phyloP scores from a whole-genome alignment of 2,888 invertebrate genomes.

The Orthonychiurus folsomi region DNA sequence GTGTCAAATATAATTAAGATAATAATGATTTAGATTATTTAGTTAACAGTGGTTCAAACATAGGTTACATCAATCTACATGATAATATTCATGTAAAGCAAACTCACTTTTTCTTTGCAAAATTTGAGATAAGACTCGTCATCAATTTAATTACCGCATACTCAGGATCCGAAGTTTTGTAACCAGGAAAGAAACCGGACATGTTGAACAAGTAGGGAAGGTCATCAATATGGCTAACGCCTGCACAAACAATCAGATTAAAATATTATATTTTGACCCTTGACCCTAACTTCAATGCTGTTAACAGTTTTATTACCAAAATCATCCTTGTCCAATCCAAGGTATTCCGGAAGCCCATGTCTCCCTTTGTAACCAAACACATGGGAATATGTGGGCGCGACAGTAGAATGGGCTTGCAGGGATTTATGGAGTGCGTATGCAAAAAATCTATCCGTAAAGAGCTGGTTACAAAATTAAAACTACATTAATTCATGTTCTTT shows the following conservation, averaged over 20 bases:
- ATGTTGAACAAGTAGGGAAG: neutral
- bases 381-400: slow-evolving; percentile 34
- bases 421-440: slow-evolving; percentile 24
- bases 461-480: neutral
- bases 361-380: slow-evolving; percentile 18
- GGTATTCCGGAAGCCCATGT: neutral
- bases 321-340: neutral
- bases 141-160: slow-evolving; percentile 1
- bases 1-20: no score
- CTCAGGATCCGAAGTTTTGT: neutral
- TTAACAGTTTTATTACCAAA: neutral
- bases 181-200: neutral
- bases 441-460: slow-evolving; percentile 26
- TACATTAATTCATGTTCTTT: no score
- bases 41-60: no score
- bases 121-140: neutral
- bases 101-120: neutral
- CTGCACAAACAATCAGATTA: slow-evolving; percentile 3
- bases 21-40: no score
- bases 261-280: no score
- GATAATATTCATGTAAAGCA: no score
- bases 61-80: no score
- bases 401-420: slow-evolving; percentile 32
- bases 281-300: no score
- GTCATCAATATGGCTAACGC: slow-evolving; percentile 11